Percentiles rank a stretch among this genome's conserved stretches.
Evolutionary conservation across 2,797 vertebrate genomes (phyloP).

Genomic region (Sarcoramphus papa): DNA sequence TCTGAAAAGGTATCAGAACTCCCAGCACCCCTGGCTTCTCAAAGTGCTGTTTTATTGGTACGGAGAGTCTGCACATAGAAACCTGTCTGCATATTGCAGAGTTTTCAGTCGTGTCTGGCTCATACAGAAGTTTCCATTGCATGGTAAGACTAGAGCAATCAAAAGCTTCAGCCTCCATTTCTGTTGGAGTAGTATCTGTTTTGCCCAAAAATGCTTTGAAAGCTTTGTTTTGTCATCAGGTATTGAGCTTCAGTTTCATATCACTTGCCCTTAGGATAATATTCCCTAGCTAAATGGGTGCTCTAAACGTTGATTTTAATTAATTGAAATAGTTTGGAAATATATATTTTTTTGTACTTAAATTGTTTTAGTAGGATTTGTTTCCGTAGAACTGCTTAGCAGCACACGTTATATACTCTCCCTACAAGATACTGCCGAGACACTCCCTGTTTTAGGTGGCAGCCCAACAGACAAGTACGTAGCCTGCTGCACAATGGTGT

Average conservation of each 20-base stretch:
- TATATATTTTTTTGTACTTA: not conserved
- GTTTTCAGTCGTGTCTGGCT: not conserved
- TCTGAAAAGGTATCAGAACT: not conserved
- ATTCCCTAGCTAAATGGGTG: not conserved
- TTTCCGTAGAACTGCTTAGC: not conserved
- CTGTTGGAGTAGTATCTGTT: not conserved
- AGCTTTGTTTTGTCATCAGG: not conserved
- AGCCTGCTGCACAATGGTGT: not conserved
- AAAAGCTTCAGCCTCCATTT: not conserved
- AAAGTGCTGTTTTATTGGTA: not conserved
- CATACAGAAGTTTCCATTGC: not conserved
- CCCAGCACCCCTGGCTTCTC: not conserved
- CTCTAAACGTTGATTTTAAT: not conserved
- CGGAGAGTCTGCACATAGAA: not conserved
- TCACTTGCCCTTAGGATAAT: not conserved
- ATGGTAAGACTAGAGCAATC: not conserved
- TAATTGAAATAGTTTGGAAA: not conserved
- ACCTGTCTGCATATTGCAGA: not conserved
- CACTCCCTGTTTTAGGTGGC: not conserved
- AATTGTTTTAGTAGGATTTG: not conserved
- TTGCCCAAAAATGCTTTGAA: not conserved
- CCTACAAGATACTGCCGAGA: not conserved
- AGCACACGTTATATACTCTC: not conserved
- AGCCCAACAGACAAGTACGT: fast-evolving
- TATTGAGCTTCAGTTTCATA: not conserved